Conservation (phyloP, 2,797 vertebrate species). For the Cuniculus paca region DNA sequence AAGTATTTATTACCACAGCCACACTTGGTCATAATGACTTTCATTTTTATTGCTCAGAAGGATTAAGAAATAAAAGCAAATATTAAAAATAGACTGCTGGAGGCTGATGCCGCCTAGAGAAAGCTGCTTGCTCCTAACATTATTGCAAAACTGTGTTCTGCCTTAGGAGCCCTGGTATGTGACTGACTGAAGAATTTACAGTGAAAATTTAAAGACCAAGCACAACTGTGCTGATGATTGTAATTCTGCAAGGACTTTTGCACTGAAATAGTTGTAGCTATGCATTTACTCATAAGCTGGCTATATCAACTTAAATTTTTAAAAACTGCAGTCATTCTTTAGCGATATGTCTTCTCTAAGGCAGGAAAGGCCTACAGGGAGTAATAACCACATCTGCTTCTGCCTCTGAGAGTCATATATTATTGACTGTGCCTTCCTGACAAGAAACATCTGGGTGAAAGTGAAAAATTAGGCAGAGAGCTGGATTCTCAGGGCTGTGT, state of each 20-base stretch:
- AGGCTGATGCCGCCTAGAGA: slow-evolving; percentile 63
- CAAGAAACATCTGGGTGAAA: slow-evolving; percentile 81
- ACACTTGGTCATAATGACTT: slow-evolving; percentile 86
- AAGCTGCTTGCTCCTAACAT: slow-evolving; percentile 80
- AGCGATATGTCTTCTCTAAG: slow-evolving; percentile 66
- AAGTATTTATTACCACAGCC: slow-evolving; percentile 86
- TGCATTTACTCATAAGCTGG: slow-evolving; percentile 55
- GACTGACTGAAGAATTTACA: slow-evolving; percentile 30
- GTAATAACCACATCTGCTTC: slow-evolving; percentile 74
- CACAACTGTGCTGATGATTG: not conserved
- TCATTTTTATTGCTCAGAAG: slow-evolving; percentile 85
- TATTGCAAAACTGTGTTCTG: slow-evolving; percentile 74
- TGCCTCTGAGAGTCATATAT: slow-evolving; percentile 64
- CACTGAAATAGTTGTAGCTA: not conserved
- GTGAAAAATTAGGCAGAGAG: slow-evolving; percentile 68
- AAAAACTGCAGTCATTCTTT: slow-evolving; percentile 59
- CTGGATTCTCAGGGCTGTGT: not conserved
- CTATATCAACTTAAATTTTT: slow-evolving; percentile 64
- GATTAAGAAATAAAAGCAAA: slow-evolving; percentile 86
- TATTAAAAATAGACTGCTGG: slow-evolving; percentile 85
- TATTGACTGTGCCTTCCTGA: slow-evolving; percentile 73
- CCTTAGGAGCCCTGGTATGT: slow-evolving; percentile 55
- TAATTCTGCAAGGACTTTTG: slow-evolving; percentile 55
- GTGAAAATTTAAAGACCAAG: slow-evolving; percentile 58
- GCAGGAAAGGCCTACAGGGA: slow-evolving; percentile 61